A percentile compares a stretch with the other conserved stretches of the same genome.
phyloP scores from a whole-genome alignment of 2,888 invertebrate genomes.

The Slavum lentiscoides region DNA sequence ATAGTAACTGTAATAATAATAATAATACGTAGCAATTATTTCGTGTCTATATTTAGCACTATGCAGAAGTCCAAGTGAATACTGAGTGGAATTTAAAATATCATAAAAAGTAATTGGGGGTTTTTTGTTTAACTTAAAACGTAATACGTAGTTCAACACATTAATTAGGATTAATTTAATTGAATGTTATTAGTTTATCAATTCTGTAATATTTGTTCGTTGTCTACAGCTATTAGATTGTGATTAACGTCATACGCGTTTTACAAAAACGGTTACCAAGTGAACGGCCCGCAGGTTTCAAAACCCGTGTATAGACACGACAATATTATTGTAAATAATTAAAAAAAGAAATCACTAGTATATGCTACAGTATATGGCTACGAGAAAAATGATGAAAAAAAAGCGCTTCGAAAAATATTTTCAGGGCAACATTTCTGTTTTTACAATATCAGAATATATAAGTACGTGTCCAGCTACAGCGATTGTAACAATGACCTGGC shows the following conservation, averaged over 20 bases:
- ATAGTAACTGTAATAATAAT: no score
- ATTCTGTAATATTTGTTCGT: neutral
- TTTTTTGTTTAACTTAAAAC: neutral
- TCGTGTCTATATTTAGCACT: no score
- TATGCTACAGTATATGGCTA: neutral
- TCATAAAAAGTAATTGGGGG: neutral
- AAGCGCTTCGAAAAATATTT: neutral
- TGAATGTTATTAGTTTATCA: neutral
- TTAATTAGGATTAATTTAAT: slow-evolving; percentile 1
- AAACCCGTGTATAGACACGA: neutral
- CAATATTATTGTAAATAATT: neutral
- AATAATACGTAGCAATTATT: no score
- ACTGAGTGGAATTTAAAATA: no score
- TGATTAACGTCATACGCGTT: neutral
- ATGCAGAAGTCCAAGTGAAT: no score
- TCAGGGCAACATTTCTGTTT: neutral
- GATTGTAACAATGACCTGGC: slow-evolving; percentile 17
- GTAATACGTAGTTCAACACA: neutral
- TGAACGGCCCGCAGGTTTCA: neutral
- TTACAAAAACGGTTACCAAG: neutral
- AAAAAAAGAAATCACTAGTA: neutral
- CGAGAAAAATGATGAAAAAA: neutral
- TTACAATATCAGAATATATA: neutral
- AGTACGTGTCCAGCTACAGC: neutral
- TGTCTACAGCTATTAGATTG: neutral